These are phyloP conservation scores for Xylota segnis DNA, from an alignment of 2,888 invertebrate species.

Conservation along the genomic window DNA sequence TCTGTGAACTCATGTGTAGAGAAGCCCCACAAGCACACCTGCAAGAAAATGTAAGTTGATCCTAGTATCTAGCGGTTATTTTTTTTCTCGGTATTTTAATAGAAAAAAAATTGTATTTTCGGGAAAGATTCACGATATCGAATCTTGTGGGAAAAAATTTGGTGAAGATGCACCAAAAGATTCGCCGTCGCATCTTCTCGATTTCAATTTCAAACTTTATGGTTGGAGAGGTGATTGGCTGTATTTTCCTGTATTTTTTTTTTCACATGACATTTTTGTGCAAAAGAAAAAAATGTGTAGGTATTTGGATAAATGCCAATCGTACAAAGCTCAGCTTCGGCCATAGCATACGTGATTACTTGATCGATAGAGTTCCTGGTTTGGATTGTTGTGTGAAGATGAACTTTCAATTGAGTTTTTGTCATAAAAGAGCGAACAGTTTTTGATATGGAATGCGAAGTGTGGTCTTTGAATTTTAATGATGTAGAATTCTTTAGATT, in stretches of 20 bases:
- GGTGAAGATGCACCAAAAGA: not conserved
- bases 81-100: not conserved
- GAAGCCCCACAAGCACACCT: slow-evolving; percentile 83
- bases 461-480: not conserved
- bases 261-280: slow-evolving; percentile 27
- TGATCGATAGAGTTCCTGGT: slow-evolving; percentile 39
- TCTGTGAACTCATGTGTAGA: slow-evolving; percentile 84
- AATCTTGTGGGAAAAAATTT: not conserved
- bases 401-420: not conserved
- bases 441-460: not conserved
- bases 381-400: slow-evolving; percentile 14
- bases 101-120: slow-evolving; percentile 5
- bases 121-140: slow-evolving; percentile 7
- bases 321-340: not conserved
- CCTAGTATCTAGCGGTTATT: not conserved
- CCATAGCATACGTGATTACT: slow-evolving; percentile 8
- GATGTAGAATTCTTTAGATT: not conserved
- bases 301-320: slow-evolving; percentile 51
- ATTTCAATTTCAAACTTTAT: slow-evolving; percentile 14
- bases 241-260: not conserved
- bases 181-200: not conserved
- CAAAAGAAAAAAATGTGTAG: not conserved
- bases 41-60: slow-evolving; percentile 83
- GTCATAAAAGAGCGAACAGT: not conserved
- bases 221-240: not conserved